These are phyloP conservation scores for Amiota communis DNA, from an alignment of 2,888 invertebrate genomes.

Conservation along the genomic window DNA sequence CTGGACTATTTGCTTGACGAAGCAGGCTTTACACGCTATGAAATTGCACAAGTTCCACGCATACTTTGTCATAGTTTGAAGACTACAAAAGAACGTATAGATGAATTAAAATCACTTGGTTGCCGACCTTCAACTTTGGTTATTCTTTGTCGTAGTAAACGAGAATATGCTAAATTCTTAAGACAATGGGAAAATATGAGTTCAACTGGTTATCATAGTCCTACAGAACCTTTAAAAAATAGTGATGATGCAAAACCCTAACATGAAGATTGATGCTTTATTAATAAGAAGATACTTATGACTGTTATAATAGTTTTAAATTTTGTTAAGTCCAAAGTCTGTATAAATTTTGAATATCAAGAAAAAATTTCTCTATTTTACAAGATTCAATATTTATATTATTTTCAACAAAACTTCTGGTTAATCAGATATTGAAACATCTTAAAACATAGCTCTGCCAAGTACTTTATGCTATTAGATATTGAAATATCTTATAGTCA, in stretches of 20 bases:
- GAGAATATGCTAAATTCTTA: conserved; percentile 75
- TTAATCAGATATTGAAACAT: too few relatives aligned
- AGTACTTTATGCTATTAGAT: too few relatives aligned
- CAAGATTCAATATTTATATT: too few relatives aligned
- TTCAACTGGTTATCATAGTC: not conserved
- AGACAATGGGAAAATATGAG: conserved; percentile 61
- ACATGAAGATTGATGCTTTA: conserved; percentile 37
- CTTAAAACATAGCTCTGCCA: too few relatives aligned
- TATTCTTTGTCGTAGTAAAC: conserved; percentile 76
- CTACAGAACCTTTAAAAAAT: not conserved
- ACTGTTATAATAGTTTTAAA: not conserved
- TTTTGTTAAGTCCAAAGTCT: not conserved
- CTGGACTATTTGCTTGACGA: conserved; percentile 76
- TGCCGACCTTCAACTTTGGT: conserved; percentile 75
- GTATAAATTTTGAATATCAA: conserved; percentile 30
- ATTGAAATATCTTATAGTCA: too few relatives aligned
- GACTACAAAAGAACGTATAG: conserved; percentile 75
- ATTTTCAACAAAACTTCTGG: too few relatives aligned
- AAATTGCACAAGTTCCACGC: conserved; percentile 76
- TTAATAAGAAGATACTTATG: conserved; percentile 38
- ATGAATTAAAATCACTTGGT: conserved; percentile 74
- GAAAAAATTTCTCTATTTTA: not conserved
- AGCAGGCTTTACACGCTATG: conserved; percentile 74
- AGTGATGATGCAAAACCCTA: not conserved
- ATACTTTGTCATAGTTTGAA: conserved; percentile 76